Percentiles rank a stretch among this genome's conserved stretches.
Evolutionary conservation across 2,888 invertebrate species (phyloP).

Genomic region (Candidula unifasciata): DNA sequence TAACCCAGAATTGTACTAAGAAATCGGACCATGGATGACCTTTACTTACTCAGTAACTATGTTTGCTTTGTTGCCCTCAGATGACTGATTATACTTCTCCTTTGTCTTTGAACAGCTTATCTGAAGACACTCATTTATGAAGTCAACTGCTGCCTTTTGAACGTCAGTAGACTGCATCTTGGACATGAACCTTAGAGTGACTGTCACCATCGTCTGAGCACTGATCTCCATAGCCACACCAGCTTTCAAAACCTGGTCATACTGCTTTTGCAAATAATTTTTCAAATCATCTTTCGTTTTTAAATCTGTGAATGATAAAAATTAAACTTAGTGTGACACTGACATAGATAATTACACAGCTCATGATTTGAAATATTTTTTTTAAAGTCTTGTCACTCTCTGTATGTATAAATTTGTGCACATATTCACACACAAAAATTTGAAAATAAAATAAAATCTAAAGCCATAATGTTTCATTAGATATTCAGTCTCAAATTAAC

Average conservation of each 20-base stretch:
- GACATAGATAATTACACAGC: neutral
- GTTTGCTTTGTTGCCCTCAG: constrained; percentile 51
- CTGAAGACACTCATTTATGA: constrained; percentile 57
- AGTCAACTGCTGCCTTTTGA: constrained; percentile 52
- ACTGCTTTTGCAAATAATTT: constrained; percentile 61
- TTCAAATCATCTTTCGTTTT: constrained; percentile 61
- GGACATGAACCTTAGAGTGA: constrained; percentile 64
- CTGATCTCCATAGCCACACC: constrained; percentile 57
- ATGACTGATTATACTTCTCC: constrained; percentile 60
- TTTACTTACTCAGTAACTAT: constrained; percentile 65
- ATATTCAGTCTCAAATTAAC: too few species aligned
- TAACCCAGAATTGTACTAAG: neutral
- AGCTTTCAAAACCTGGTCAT: constrained; percentile 58
- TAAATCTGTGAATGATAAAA: constrained; percentile 59
- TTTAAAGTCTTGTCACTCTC: too few species aligned
- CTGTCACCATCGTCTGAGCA: constrained; percentile 62
- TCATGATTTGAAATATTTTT: too few species aligned
- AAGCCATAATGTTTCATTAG: too few species aligned
- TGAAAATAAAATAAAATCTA: too few species aligned
- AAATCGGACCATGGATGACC: neutral
- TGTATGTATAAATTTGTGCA: too few species aligned
- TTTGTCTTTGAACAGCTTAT: constrained; percentile 54
- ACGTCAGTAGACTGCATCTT: constrained; percentile 37
- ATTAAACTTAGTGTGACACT: neutral
- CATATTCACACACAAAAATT: too few species aligned